A percentile compares a stretch with the other conserved stretches of the same genome.
Conservation (phyloP, 2,888 invertebrate species). For the Macrophya alboannulata region DNA sequence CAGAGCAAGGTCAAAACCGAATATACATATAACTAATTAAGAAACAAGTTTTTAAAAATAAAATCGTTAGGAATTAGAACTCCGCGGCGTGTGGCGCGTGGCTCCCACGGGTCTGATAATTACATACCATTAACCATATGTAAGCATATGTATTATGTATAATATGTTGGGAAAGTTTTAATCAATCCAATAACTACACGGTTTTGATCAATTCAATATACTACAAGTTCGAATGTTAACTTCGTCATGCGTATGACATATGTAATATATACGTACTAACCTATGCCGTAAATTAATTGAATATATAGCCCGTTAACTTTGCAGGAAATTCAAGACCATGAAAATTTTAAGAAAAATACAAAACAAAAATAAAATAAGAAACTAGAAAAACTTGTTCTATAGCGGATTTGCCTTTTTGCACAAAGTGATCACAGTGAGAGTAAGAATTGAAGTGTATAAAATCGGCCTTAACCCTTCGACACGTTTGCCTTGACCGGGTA, state of each 20-base stretch:
- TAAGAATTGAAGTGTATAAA: neutral
- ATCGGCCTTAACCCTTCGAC: neutral
- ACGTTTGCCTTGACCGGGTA: neutral
- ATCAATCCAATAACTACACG: no score
- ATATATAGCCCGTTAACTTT: neutral
- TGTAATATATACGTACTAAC: neutral
- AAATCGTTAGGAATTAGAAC: conserved; percentile 26
- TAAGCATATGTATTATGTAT: no score
- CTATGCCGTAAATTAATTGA: neutral
- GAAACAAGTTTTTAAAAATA: conserved; percentile 9
- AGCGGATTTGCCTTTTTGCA: no score
- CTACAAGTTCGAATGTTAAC: no score
- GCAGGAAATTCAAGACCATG: neutral
- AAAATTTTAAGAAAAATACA: neutral
- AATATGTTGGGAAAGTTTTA: no score
- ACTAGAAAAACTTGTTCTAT: neutral
- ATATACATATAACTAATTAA: neutral
- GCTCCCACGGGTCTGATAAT: conserved; percentile 7
- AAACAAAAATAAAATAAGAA: no score
- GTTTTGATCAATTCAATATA: no score
- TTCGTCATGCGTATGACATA: no score
- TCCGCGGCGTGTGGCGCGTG: conserved; percentile 5
- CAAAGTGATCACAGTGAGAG: neutral
- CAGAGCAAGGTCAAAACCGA: conserved; percentile 25
- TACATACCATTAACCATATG: conserved; percentile 12